Conservation (phyloP, 2,797 vertebrate genomes). For the Danio albolineatus region DNA sequence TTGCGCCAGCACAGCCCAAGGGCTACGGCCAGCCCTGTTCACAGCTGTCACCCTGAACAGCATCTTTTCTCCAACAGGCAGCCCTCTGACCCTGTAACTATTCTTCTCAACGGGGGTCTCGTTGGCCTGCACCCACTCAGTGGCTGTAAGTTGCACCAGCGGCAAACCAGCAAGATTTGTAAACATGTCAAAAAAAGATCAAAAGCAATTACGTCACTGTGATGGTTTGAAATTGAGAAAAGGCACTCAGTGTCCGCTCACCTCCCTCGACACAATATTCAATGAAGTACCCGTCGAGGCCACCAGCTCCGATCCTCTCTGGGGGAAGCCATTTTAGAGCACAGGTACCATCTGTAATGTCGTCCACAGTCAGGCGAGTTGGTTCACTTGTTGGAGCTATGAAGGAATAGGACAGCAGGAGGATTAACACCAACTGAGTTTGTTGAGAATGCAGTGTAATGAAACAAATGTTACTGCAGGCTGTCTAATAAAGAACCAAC, state of each 20-base stretch:
- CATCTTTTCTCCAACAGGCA: conserved; percentile 86
- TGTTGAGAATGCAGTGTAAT: neutral
- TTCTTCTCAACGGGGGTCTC: conserved; percentile 77
- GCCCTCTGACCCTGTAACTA: conserved; percentile 80
- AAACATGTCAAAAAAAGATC: conserved; percentile 45
- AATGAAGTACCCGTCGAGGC: conserved; percentile 89
- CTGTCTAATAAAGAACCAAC: conserved; percentile 70
- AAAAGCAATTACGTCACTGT: conserved; percentile 14
- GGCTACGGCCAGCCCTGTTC: conserved; percentile 87
- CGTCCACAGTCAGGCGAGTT: conserved; percentile 83
- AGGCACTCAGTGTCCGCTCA: conserved; percentile 54
- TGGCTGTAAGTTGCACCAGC: conserved; percentile 43
- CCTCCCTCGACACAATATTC: conserved; percentile 90
- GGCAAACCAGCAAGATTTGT: conserved; percentile 16
- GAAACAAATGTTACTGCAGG: neutral
- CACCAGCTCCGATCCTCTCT: conserved; percentile 85
- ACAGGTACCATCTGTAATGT: conserved; percentile 87
- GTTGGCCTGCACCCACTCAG: conserved; percentile 83
- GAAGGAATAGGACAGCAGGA: conserved; percentile 59
- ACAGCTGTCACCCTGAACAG: conserved; percentile 85
- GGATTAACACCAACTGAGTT: conserved; percentile 61
- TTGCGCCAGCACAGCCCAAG: conserved; percentile 79
- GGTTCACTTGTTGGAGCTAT: conserved; percentile 87
- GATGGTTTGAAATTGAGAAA: conserved; percentile 13
- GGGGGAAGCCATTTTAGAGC: conserved; percentile 90